Conservation (phyloP, 2,113 vertebrate genomes). For the Menidia beryllina region DNA sequence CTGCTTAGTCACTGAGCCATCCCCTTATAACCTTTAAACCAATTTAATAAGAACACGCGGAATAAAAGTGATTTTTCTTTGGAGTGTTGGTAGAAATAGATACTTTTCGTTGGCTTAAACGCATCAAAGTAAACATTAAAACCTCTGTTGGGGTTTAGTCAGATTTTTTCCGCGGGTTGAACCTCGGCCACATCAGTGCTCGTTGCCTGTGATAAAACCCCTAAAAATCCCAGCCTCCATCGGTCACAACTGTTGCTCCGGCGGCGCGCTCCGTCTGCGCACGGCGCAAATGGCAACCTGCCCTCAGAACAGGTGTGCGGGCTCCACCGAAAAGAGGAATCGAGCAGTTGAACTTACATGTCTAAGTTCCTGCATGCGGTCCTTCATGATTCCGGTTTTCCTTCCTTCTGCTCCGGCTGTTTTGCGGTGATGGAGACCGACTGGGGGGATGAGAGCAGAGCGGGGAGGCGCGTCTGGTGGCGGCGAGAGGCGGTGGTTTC, state of each 20-base stretch:
- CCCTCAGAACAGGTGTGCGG: background rate
- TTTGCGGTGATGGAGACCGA: slow-evolving; percentile 49
- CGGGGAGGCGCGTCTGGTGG: slow-evolving; percentile 50
- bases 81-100: background rate
- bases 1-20: background rate
- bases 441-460: slow-evolving; percentile 33
- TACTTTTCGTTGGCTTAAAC: slow-evolving; percentile 26
- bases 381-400: slow-evolving; percentile 72
- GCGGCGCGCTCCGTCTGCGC: slow-evolving; percentile 19
- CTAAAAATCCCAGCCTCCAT: slow-evolving; percentile 16
- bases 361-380: slow-evolving; percentile 80
- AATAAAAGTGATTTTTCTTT: background rate
- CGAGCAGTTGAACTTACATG: slow-evolving; percentile 70
- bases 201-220: slow-evolving; percentile 9
- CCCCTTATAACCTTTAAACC: too few relatives aligned
- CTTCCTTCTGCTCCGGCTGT: slow-evolving; percentile 17
- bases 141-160: background rate
- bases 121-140: background rate
- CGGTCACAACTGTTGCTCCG: slow-evolving; percentile 73
- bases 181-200: background rate
- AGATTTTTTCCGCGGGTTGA: background rate
- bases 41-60: too few relatives aligned
- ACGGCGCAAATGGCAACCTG: too few relatives aligned
- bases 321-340: background rate
- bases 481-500: slow-evolving; percentile 21